Percentiles rank a stretch among this genome's conserved stretches.
Conservation (phyloP, 1,140 invertebrate genomes). For the Orchestia grillus region DNA sequence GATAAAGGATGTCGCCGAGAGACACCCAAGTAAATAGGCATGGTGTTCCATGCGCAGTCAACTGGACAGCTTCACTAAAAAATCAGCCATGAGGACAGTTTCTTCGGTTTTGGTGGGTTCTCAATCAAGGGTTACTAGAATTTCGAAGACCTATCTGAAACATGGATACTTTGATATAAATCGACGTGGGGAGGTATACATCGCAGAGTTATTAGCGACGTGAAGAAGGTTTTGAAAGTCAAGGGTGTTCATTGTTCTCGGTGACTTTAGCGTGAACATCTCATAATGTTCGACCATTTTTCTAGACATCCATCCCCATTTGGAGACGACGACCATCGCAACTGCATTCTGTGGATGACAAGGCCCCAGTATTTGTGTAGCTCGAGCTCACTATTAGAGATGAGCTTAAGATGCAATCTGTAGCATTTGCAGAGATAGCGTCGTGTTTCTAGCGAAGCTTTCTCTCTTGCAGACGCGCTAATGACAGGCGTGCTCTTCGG, state of each 20-base stretch:
- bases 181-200: not conserved
- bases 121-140: not conserved
- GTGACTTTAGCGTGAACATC: not conserved
- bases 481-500: conserved; percentile 7
- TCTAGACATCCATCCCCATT: not conserved
- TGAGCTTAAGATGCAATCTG: conserved; percentile 54
- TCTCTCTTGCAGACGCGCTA: conserved; percentile 45
- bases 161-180: not conserved
- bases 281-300: not conserved
- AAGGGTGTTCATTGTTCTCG: conserved; percentile 10
- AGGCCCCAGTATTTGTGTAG: conserved; percentile 36
- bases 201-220: not conserved
- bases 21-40: not conserved
- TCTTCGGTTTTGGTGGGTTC: not conserved
- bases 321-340: conserved; percentile 36
- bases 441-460: conserved; percentile 34
- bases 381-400: conserved; percentile 47
- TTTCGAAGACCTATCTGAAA: not conserved
- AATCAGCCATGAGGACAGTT: not conserved
- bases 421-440: conserved; percentile 53
- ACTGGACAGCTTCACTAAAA: not conserved
- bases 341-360: conserved; percentile 45
- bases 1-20: not conserved
- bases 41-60: not conserved
- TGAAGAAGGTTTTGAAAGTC: not conserved